These are phyloP conservation scores for Colaptes auratus DNA, from an alignment of 2,113 vertebrate species.

Conservation along the genomic window DNA sequence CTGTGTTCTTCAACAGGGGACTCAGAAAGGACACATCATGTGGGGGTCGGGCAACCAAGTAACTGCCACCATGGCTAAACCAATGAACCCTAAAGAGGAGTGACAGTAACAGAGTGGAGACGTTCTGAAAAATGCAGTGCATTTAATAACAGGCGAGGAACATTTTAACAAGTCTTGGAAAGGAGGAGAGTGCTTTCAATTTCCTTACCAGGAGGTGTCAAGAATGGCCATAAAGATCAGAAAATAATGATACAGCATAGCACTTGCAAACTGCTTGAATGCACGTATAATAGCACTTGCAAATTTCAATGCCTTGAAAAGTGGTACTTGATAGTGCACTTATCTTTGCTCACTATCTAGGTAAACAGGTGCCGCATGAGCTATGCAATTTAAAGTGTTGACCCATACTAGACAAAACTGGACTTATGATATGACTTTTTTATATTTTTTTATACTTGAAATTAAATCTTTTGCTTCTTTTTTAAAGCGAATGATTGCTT, in stretches of 20 bases:
- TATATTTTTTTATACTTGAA: constrained; percentile 99
- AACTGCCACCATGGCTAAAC: background rate
- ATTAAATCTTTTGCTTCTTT: constrained; percentile 98
- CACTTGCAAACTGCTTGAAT: constrained; percentile 88
- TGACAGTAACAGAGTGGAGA: constrained; percentile 27
- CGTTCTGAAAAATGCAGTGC: constrained; percentile 31
- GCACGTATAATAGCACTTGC: constrained; percentile 96
- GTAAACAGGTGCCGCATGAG: constrained; percentile 92
- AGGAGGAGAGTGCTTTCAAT: constrained; percentile 56
- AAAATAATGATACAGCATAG: constrained; percentile 80
- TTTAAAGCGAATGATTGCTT: constrained; percentile 98
- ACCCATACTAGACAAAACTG: constrained; percentile 89
- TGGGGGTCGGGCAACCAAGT: background rate
- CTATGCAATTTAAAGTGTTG: constrained; percentile 99
- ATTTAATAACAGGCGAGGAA: background rate
- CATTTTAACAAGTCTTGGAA: constrained; percentile 51
- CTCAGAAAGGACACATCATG: background rate
- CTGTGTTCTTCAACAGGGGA: constrained; percentile 45
- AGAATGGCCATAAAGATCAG: constrained; percentile 75
- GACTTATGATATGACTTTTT: constrained; percentile 86
- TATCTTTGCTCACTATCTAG: constrained; percentile 80
- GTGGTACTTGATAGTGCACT: constrained; percentile 85
- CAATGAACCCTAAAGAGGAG: constrained; percentile 59
- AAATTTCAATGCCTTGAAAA: constrained; percentile 91
- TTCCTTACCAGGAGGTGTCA: constrained; percentile 68